Base-by-base conservation (phyloP, 2,113 vertebrate species). In the Amia ocellicauda region DNA sequence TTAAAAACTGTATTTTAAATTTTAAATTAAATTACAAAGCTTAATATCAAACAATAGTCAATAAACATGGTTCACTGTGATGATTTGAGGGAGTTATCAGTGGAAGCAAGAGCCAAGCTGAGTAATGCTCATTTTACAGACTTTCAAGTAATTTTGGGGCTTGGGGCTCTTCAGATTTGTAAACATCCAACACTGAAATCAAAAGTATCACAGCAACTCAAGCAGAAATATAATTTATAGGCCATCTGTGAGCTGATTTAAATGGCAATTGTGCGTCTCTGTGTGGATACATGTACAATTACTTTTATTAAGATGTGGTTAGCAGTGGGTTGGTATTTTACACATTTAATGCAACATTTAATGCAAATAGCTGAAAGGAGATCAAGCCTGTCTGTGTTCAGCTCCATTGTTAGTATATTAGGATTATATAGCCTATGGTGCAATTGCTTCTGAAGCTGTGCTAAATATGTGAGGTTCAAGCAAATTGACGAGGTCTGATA, bases 401-500 rank as follows among this genome's bases (percentile, higher is more conserved):
- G 41, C 9, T 31, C n/a, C n/a, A 23, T 22, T n/a, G n/a, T 47
- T 27, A 29, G 16, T 5, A 41, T 1, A 27, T 58, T 59, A 64
- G 31, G 11, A 36, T 57, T 29, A 49, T 49, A 41, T 49, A 49
- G 36, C 54, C 43, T 24, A 29, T 20, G 58, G 22, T 36, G 22
- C 45, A 40, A 23, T 17, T 29, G 29, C 36, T 57, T 45, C 22
- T 41, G 41, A 47, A 57, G 53, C 28, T 45, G 5, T 36, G 27
- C 29, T 60, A 40, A 59, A 60, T 31, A 49, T 64, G 11, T 14
- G 43, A 23, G 19, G 28, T 24, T 17, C 57, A 66, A 29, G 27
- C 16, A 58, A 64, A 57, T 17, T 29, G 53, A 29, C 49, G 27
- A 36, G 47, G 49, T 54, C 19, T 51, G 40, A 66, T 53, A 40